phyloP scores from a whole-genome alignment of 37 sponge, comb jelly and placozoan species.

The Geodia barretti region DNA sequence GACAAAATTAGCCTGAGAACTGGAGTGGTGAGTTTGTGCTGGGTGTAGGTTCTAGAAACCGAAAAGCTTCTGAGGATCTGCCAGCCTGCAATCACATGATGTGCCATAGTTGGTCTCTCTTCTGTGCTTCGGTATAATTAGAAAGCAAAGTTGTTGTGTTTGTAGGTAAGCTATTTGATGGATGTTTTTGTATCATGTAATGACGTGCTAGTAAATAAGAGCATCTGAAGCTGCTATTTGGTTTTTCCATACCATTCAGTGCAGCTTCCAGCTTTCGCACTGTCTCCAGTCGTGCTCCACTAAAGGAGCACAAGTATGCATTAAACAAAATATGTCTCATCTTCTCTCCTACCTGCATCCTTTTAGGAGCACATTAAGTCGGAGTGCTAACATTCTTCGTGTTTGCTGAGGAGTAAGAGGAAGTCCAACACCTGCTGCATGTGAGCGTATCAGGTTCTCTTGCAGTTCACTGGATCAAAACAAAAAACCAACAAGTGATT shows the following conservation, averaged over 20 bases:
- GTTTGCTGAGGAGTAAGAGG: constrained; percentile 61
- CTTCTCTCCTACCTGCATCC: constrained; percentile 69
- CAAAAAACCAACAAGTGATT: background rate
- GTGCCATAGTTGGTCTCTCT: background rate
- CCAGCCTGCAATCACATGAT: background rate
- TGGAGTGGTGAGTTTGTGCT: no score
- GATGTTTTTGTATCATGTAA: no score
- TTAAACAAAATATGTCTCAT: background rate
- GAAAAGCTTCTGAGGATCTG: background rate
- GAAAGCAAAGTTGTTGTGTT: no score
- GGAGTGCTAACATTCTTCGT: constrained; percentile 68
- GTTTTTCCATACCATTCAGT: constrained; percentile 44
- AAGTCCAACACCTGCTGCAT: constrained; percentile 70
- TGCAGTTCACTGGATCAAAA: constrained; percentile 60
- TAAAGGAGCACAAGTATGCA: background rate
- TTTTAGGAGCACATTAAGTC: constrained; percentile 88
- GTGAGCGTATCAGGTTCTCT: constrained; percentile 79
- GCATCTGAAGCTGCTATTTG: background rate
- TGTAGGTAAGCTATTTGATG: no score
- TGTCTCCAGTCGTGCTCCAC: constrained; percentile 60
- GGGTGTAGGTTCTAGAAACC: no score
- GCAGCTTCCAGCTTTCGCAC: constrained; percentile 41
- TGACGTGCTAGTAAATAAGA: background rate
- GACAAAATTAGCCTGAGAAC: no score
- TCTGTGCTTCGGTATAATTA: no score